Evolutionary conservation across 2,888 invertebrate species (phyloP).

Genomic region (Caenorhabditis wallacei): DNA sequence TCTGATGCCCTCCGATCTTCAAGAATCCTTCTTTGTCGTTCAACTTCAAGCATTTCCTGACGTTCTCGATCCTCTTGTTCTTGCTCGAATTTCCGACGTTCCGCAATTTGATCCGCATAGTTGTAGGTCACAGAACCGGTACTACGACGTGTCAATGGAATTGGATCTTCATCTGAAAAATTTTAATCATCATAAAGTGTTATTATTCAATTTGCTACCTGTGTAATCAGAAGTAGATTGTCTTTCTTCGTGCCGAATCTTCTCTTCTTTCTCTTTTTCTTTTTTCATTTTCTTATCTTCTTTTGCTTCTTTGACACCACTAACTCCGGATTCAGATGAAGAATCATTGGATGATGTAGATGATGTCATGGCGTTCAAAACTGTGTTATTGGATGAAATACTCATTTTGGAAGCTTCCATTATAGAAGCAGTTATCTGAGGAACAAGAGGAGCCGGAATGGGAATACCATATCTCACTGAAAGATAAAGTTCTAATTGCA

Average conservation of each 20-base stretch:
- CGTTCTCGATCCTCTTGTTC: constrained; percentile 48
- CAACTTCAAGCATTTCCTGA: constrained; percentile 43
- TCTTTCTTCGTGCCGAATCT: constrained; percentile 41
- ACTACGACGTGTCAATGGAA: constrained; percentile 44
- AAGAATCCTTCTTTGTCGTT: constrained; percentile 46
- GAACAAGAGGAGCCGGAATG: constrained; percentile 45
- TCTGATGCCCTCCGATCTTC: constrained; percentile 45
- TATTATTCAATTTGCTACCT: constrained; percentile 7
- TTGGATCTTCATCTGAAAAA: constrained; percentile 54
- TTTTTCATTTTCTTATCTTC: constrained; percentile 14
- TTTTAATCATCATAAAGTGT: not conserved
- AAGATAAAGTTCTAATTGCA: not conserved
- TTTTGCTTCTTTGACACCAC: constrained; percentile 52
- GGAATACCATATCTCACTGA: constrained; percentile 65
- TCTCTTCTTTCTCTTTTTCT: constrained; percentile 12
- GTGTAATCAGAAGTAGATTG: constrained; percentile 64
- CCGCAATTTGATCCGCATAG: constrained; percentile 60
- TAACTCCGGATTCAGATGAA: constrained; percentile 61
- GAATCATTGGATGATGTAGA: constrained; percentile 54
- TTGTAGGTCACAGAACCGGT: constrained; percentile 25
- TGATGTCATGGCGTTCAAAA: constrained; percentile 19
- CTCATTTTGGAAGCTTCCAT: constrained; percentile 43
- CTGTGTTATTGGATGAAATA: constrained; percentile 21
- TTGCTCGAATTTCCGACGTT: constrained; percentile 38
- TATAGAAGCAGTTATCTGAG: constrained; percentile 31